A percentile compares a stretch with the other conserved stretches of the same genome.
These are phyloP conservation scores for Cepaea nemoralis DNA, from an alignment of 1,140 invertebrate genomes.

Conservation along the genomic window DNA sequence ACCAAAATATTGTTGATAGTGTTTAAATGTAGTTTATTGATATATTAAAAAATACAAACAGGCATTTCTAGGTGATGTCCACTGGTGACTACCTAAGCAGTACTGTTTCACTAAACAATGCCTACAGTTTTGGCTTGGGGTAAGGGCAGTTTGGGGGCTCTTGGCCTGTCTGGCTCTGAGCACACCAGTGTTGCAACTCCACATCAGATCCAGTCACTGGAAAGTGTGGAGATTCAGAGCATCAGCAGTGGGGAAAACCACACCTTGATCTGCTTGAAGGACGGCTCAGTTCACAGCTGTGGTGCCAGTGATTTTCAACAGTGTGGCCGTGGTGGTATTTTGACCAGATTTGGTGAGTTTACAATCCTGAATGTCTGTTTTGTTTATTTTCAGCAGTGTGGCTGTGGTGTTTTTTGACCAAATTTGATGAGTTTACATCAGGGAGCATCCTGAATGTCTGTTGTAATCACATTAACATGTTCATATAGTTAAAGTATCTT, in stretches of 20 bases:
- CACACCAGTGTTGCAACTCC: slow-evolving; percentile 81
- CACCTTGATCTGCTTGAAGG: slow-evolving; percentile 77
- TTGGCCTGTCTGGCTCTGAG: slow-evolving; percentile 85
- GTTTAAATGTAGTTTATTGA: no score
- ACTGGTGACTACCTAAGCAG: neutral
- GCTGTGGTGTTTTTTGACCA: neutral
- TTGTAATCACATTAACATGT: slow-evolving; percentile 59
- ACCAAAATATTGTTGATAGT: no score
- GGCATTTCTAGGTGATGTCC: neutral
- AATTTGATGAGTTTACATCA: no score
- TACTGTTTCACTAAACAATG: slow-evolving; percentile 72
- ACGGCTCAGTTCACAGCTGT: slow-evolving; percentile 88
- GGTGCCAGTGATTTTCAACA: slow-evolving; percentile 89
- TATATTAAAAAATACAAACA: neutral
- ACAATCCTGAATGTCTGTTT: neutral
- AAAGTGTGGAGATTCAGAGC: slow-evolving; percentile 70
- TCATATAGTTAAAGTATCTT: no score
- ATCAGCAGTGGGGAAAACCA: slow-evolving; percentile 88
- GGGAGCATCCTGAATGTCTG: neutral
- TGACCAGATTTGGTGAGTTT: slow-evolving; percentile 34
- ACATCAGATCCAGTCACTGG: slow-evolving; percentile 55
- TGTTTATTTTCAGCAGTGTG: neutral
- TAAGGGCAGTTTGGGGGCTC: slow-evolving; percentile 82
- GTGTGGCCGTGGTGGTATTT: slow-evolving; percentile 79
- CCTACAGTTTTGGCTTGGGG: slow-evolving; percentile 77